Base-by-base conservation (phyloP, 2,797 vertebrate genomes). In the Buphagus erythrorhynchus region DNA sequence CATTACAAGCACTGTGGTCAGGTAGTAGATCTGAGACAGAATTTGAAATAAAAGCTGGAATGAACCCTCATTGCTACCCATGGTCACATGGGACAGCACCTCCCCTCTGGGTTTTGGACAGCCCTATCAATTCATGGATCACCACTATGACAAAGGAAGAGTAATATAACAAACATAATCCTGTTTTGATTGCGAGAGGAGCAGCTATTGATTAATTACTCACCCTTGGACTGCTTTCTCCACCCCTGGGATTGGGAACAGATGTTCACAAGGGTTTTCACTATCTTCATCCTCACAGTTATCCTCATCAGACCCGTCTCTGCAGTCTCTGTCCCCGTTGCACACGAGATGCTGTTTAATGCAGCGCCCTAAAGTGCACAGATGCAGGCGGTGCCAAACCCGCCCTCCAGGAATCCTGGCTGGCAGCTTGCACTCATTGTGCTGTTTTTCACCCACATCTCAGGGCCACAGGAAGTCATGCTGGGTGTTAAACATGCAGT, bases 301-400 rank as follows among this genome's bases (percentile, higher is more conserved):
- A 0, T 94, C 95, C 93, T 99, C 99, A 49, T 99, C 99, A 12
- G 98, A 99, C 13, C 85, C 96, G 40, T 98, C 98, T 3, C 95
- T 86, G 90, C 99, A 99, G 97, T 99, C 99, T 5, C 0, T 3
- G 35, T 99, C 99, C 72, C 99, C 98, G 0, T 99, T 99, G 79
- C 99, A 99, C 43, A 98, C 86, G 4, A 99, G 98, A 28, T 98
- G 97, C 87, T 66, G 96, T 95, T 98, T 98, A 92, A 99, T 98
- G 92, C 99, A 99, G 57, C 99, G 99, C 19, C 99, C 99, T 99
- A 63, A 46, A 86, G 31, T 31, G 22, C 95, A 97, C 20, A 83
- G 69, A 69, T 25, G 57, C 36, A 88, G 35, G 28, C 4, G 0
- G 19, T 54, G 2, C 2, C 71, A 74, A 75, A 35, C 52, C 61